Evolutionary conservation across 2,113 vertebrate genomes (phyloP).

Genomic region (Fregetta grallaria): DNA sequence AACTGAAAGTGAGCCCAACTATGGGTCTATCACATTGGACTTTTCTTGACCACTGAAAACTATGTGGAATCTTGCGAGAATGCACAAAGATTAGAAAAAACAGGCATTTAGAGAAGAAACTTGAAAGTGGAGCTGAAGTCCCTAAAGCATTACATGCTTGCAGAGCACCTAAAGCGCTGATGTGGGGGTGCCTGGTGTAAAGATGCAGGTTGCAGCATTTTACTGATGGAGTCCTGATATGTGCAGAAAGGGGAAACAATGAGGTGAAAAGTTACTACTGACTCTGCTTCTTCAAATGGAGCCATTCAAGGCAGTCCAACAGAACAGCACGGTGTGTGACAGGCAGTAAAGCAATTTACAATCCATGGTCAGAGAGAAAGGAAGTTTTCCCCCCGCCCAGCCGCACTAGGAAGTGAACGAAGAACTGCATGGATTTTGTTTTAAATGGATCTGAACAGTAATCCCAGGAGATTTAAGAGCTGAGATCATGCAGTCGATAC

Average conservation of each 20-base stretch:
- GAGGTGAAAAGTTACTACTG: not conserved
- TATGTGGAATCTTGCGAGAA: not conserved
- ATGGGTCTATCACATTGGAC: not conserved
- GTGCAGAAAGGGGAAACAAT: not conserved
- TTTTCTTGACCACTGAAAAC: not conserved
- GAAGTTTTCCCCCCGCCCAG: not conserved
- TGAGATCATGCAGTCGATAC: constrained; percentile 36
- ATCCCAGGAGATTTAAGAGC: constrained; percentile 33
- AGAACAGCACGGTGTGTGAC: not conserved
- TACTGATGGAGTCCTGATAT: not conserved
- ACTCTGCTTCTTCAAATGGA: not conserved
- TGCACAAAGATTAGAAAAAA: not conserved
- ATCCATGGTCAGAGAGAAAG: not conserved
- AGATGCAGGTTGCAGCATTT: not conserved
- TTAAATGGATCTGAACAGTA: constrained; percentile 45
- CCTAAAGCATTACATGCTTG: not conserved
- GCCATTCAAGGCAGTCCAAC: not conserved
- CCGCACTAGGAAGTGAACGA: not conserved
- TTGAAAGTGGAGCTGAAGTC: not conserved
- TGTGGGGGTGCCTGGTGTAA: not conserved
- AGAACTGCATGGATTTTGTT: not conserved
- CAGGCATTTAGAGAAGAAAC: not conserved
- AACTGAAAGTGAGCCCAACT: not conserved
- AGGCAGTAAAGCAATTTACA: not conserved
- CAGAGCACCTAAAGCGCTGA: not conserved